Evolutionary conservation across 2,888 invertebrate genomes (phyloP).

Genomic region (Nephrotoma flavescens): DNA sequence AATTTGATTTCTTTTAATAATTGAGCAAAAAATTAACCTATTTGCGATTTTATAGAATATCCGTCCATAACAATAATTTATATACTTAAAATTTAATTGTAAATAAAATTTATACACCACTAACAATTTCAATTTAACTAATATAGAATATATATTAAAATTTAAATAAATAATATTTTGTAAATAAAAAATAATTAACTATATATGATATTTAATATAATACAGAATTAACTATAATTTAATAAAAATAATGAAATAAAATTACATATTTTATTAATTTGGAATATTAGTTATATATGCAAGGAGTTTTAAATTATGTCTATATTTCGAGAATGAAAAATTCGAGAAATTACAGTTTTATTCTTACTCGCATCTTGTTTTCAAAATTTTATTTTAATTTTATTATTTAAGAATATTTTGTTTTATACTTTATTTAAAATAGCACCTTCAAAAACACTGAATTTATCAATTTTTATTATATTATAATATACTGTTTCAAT

Average conservation of each 20-base stretch:
- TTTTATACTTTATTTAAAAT: not conserved
- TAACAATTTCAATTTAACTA: not conserved
- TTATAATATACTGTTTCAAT: not conserved
- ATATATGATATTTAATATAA: not conserved
- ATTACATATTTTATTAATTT: not conserved
- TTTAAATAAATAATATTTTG: not conserved
- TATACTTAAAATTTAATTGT: not conserved
- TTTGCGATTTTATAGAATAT: not conserved
- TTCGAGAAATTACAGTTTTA: not conserved
- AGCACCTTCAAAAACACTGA: not conserved
- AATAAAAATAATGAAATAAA: not conserved
- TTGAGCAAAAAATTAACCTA: not conserved
- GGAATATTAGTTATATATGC: not conserved
- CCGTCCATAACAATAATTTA: not conserved
- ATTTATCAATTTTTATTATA: not conserved
- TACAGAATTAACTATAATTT: not conserved
- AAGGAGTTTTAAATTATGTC: not conserved
- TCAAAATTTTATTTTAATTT: not conserved
- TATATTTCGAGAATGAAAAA: not conserved
- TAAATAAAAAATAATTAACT: not conserved
- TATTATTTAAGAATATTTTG: not conserved
- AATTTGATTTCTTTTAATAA: not conserved
- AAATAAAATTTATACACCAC: not conserved
- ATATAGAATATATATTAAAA: not conserved
- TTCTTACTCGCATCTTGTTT: not conserved